These are phyloP conservation scores for Heliocidaris erythrogramma DNA, from an alignment of 35 echinoderm and acorn worm genomes.

Conservation along the genomic window DNA sequence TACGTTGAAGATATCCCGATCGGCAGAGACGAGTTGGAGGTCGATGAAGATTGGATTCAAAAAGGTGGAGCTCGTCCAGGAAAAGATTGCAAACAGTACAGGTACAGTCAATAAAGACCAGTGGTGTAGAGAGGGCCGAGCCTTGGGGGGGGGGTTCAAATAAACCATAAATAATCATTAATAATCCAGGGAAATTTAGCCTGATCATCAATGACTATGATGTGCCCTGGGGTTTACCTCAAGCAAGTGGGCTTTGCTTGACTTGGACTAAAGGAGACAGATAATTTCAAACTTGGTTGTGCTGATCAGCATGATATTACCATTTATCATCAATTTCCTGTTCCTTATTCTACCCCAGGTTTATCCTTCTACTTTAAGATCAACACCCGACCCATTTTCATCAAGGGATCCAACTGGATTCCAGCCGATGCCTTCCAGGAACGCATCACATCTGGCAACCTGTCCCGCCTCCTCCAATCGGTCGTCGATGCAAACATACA, in stretches of 20 bases:
- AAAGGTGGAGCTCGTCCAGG: slow-evolving; percentile 70
- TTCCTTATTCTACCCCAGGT: slow-evolving; percentile 32
- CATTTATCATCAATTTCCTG: background rate
- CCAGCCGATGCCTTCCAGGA: slow-evolving; percentile 96
- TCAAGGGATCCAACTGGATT: slow-evolving; percentile 98
- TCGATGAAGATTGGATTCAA: slow-evolving; percentile 66
- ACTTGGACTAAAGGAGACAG: background rate
- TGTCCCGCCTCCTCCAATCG: slow-evolving; percentile 75
- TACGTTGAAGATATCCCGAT: slow-evolving; percentile 34
- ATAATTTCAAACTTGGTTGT: background rate
- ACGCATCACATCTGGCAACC: slow-evolving; percentile 30
- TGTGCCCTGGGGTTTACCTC: too few species aligned
- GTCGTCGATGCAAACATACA: slow-evolving; percentile 92
- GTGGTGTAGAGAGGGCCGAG: too few species aligned
- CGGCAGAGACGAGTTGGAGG: slow-evolving; percentile 42
- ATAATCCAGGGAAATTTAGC: too few species aligned
- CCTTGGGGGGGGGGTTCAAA: too few species aligned
- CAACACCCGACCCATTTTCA: slow-evolving; percentile 76
- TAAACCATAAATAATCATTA: too few species aligned
- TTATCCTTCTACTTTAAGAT: slow-evolving; percentile 92
- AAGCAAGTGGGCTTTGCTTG: too few species aligned
- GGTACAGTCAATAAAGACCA: background rate
- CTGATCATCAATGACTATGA: too few species aligned
- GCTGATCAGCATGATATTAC: background rate
- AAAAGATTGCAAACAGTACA: slow-evolving; percentile 53